Evolutionary conservation across 2,888 invertebrate genomes (phyloP).

Genomic region (Invenusta paracnida): DNA sequence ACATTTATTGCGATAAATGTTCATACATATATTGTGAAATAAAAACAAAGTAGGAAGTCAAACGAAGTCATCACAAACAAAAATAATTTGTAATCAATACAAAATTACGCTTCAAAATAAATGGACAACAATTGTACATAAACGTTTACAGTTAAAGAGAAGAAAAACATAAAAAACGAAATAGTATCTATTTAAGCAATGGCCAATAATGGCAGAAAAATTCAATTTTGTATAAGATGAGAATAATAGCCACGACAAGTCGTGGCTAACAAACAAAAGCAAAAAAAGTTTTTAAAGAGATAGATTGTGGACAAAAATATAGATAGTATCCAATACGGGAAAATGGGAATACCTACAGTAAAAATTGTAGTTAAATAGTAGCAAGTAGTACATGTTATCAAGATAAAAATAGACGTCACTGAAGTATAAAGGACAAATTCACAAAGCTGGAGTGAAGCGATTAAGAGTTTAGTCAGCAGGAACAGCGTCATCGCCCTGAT

Average conservation of each 20-base stretch:
- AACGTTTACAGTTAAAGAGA: not conserved
- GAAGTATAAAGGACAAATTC: not conserved
- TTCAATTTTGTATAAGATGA: not conserved
- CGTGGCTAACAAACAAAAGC: not conserved
- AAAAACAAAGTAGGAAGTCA: too few species aligned
- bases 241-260: not conserved
- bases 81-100: not conserved
- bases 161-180: not conserved
- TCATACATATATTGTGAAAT: too few species aligned
- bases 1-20: too few species aligned
- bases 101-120: not conserved
- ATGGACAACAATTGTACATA: not conserved
- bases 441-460: not conserved
- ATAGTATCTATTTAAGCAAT: not conserved
- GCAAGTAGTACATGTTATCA: not conserved
- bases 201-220: not conserved
- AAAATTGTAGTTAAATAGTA: not conserved
- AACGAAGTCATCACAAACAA: not conserved
- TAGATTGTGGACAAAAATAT: not conserved
- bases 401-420: not conserved
- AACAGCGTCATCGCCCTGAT: not conserved
- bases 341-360: constrained; percentile 18
- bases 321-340: not conserved
- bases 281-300: not conserved
- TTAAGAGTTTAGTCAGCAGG: not conserved